These are phyloP conservation scores for Portunus trituberculatus DNA, from an alignment of 1,140 invertebrate genomes.

Conservation along the genomic window DNA sequence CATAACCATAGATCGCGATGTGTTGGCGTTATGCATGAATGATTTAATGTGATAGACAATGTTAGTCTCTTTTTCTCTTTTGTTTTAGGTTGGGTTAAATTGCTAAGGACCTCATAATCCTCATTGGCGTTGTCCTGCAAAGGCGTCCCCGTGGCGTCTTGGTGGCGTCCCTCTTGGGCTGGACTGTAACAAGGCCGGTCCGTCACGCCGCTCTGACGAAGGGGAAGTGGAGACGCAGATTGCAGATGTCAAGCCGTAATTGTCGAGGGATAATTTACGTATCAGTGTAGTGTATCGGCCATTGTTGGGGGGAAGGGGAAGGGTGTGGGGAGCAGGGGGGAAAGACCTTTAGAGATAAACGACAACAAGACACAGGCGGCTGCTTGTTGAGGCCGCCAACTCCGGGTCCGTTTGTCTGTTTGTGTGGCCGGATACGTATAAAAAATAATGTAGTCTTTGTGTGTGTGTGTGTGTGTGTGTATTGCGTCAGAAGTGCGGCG, in stretches of 20 bases:
- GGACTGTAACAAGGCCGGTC: not conserved
- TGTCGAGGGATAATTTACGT: slow-evolving; percentile 31
- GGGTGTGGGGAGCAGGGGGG: not conserved
- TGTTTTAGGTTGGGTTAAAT: too few relatives aligned
- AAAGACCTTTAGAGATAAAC: not conserved
- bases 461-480: not conserved
- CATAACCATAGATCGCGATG: too few relatives aligned
- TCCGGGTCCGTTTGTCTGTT: not conserved
- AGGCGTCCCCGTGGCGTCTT: not conserved
- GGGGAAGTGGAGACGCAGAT: slow-evolving; percentile 38
- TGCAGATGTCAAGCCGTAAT: slow-evolving; percentile 30
- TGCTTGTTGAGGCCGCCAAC: not conserved
- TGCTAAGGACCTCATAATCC: not conserved
- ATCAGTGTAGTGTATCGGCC: slow-evolving; percentile 28
- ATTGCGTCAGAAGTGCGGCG: not conserved
- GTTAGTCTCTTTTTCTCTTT: too few relatives aligned
- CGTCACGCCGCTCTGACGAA: not conserved
- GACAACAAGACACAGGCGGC: not conserved
- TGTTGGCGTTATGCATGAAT: too few relatives aligned
- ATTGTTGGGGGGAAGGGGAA: slow-evolving; percentile 24
- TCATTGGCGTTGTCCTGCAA: not conserved
- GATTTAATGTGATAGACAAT: too few relatives aligned
- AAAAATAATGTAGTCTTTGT: too few relatives aligned
- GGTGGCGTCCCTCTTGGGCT: not conserved
- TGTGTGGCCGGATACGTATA: not conserved